Base-by-base conservation (phyloP, 30 jellyfish, hydroid and myxozoan species). In the Aurelia sp. region DNA sequence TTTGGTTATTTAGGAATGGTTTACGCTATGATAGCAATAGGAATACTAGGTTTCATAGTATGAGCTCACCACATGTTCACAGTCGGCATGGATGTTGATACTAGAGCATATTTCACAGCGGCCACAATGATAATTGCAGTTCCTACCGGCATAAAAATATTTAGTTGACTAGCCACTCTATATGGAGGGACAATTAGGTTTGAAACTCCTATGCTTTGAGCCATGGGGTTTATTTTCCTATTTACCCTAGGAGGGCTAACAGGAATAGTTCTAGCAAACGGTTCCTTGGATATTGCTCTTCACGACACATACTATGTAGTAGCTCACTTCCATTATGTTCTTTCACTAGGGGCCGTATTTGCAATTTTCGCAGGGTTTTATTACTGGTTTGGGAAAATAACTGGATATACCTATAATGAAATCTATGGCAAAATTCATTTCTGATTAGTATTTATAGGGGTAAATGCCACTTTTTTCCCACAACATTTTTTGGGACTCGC, bases 281-380 rank as follows among this genome's bases (percentile, higher is more conserved):
- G 96, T 11, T 82, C 96, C 2, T 55, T 90, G 23, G 97, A 90
- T 77, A 84, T 90, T 31, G 79, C 89, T n/a, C 53, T 90, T 9
- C 97, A 90, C 52, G 97, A 89, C 48, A 90, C 97, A 0, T 82
- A 90, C 67, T 90, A 90, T 66, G 96, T 90, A 82, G 97, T 90
- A 19, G 97, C 97, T 0, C 97, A 90, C 52, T 90, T 90, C 66
- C 97, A 90, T 66, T 90, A 82, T 84, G 97, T 90, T 40, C 65
- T 90, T 65, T 82, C 96, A 69, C 35, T 90, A 20, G 97, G 96
- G 0, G 97, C 97, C 0, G 92, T 90, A 61, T 90, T 90, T 84
- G 96, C 96, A 48, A 84, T 90, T 51, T 82, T 90, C 57, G 97
- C 88, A 13, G 97, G 97, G 4, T 83, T 90, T 33, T 83, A 85